A percentile compares a stretch with the other conserved stretches of the same genome.
Conservation (phyloP, 92 coral and sea anemone species). For the Plumapathes pennacea region DNA sequence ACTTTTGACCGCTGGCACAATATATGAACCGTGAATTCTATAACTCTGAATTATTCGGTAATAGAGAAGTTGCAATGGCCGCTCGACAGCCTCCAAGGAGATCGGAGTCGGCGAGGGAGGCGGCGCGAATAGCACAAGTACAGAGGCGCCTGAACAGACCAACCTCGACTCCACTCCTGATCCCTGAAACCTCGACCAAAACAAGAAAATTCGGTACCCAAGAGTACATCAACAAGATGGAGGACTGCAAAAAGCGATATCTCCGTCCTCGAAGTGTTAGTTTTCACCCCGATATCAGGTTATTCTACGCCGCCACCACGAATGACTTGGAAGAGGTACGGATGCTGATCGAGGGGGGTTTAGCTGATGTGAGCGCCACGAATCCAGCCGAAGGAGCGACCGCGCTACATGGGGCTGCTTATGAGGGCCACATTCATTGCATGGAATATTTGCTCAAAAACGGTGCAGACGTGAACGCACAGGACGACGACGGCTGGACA, state of each 20-base stretch:
- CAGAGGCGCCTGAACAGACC: too few species aligned
- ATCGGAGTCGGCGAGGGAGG: too few species aligned
- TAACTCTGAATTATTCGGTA: too few species aligned
- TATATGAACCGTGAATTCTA: too few species aligned
- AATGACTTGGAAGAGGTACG: constrained; percentile 71
- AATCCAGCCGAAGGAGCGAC: constrained; percentile 90
- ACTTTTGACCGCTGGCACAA: too few species aligned
- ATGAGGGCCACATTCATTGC: constrained; percentile 73
- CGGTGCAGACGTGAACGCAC: constrained; percentile 62
- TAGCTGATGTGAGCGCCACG: constrained; percentile 80
- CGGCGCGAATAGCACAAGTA: too few species aligned
- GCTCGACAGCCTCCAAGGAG: too few species aligned
- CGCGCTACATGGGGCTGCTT: constrained; percentile 77
- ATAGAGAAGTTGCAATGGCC: too few species aligned
- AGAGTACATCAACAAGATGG: neutral
- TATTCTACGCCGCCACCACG: constrained; percentile 79
- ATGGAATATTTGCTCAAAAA: constrained; percentile 48
- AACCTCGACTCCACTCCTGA: neutral
- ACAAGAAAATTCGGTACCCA: constrained; percentile 11
- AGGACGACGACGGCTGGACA: constrained; percentile 86
- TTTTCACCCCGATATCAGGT: constrained; percentile 78
- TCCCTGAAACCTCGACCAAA: neutral
- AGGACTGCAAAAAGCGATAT: constrained; percentile 32
- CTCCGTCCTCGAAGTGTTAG: constrained; percentile 83
- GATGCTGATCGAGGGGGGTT: constrained; percentile 64